Evolutionary conservation across 2,888 invertebrate species (phyloP).

Genomic region (Aleiodes leptofemur): DNA sequence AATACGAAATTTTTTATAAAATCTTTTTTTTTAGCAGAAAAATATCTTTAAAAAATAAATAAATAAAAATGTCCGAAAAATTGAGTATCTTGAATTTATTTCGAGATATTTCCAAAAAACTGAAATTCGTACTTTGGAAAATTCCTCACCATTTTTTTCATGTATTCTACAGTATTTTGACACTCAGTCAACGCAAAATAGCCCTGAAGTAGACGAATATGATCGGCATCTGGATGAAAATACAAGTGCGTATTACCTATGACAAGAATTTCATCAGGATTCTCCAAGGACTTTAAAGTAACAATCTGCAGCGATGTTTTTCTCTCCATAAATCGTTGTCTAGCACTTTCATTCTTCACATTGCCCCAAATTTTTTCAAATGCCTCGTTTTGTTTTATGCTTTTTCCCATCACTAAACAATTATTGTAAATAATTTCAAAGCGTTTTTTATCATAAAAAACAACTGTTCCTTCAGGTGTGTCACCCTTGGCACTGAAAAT

Average conservation of each 20-base stretch:
- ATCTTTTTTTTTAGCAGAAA: too few relatives aligned
- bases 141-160: slow-evolving; percentile 18
- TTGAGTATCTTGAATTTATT: too few relatives aligned
- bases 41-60: too few relatives aligned
- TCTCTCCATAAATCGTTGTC: slow-evolving; percentile 79
- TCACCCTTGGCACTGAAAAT: slow-evolving; percentile 84
- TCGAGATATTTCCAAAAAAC: too few relatives aligned
- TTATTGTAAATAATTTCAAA: slow-evolving; percentile 81
- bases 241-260: slow-evolving; percentile 95
- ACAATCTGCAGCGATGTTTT: slow-evolving; percentile 82
- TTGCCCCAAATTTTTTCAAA: slow-evolving; percentile 80
- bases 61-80: too few relatives aligned
- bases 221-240: slow-evolving; percentile 94
- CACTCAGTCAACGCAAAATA: slow-evolving; percentile 85
- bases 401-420: slow-evolving; percentile 80
- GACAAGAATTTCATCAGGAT: slow-evolving; percentile 79
- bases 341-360: slow-evolving; percentile 79
- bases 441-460: slow-evolving; percentile 83
- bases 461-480: slow-evolving; percentile 88
- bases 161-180: slow-evolving; percentile 76
- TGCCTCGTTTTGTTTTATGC: slow-evolving; percentile 76
- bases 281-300: slow-evolving; percentile 78
- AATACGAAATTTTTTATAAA: slow-evolving; percentile 24
- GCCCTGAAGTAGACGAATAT: slow-evolving; percentile 91
- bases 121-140: too few relatives aligned